Base-by-base conservation (phyloP, 1,140 invertebrate species). In the Calephelis virginiensis region DNA sequence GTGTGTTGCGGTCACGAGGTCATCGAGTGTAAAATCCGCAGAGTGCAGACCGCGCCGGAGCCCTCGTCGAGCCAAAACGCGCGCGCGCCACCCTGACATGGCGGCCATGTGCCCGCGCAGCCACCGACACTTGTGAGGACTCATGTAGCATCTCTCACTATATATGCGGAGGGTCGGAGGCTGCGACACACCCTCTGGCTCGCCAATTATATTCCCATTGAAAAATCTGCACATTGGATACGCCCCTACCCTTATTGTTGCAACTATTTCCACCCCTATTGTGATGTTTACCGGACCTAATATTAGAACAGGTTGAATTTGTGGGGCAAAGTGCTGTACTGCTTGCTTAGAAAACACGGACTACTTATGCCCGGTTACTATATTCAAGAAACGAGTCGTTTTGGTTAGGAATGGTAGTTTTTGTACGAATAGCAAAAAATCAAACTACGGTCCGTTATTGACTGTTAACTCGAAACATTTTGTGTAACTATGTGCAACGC, bases 111-210 rank as follows among this genome's bases (percentile, higher is more conserved):
- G 50, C n/a, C 61, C 14, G 38, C 9, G 46, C 56, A 28, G 11
- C 48, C 53, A 56, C n/a, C 17, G 49, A n/a, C 8, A 56, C 49
- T 37, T 14, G 43, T 43, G 45, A 11, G 14, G 63, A 5, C 12
- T 43, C 28, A 17, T n/a, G n/a, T 5, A 38, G 5, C 28, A n/a
- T 17, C 40, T 46, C 64, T 17, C 64, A 14, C 53, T 69, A 73
- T 78, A 78, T 77, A 76, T 78, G 17, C 11, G 9, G 68, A 71
- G 74, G 64, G 65, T 72, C 67, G 74, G 79, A 77, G 72, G 73
- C 69, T 70, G 64, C 70, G 73, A 63, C 72, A 77, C 77, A 72
- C 81, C 81, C 81, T 82, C 72, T 72, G 47, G 45, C 60, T 43
- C 47, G 49, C 50, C 65, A 61, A 80, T 74, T 77, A 76, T 69